phyloP scores from a whole-genome alignment of 2,888 invertebrate genomes.

The Drosophila paramelanica region DNA sequence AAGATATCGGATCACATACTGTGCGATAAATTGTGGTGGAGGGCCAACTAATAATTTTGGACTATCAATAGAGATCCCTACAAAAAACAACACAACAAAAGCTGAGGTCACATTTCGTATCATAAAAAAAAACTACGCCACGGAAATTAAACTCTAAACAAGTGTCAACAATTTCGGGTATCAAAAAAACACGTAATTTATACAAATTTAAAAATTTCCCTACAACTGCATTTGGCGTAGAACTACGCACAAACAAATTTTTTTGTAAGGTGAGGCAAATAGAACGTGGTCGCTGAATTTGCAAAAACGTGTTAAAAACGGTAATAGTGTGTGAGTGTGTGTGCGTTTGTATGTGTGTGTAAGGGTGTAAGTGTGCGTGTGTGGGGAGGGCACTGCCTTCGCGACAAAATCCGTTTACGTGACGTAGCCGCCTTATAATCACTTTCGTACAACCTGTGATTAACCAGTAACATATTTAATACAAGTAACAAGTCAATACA shows the following conservation, averaged over 20 bases:
- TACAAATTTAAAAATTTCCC: conserved; percentile 25
- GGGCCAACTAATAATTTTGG: background rate
- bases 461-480: background rate
- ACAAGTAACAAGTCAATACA: too few species aligned
- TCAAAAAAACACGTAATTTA: conserved; percentile 19
- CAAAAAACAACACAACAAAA: conserved; percentile 36
- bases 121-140: conserved; percentile 30
- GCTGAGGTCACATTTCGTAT: conserved; percentile 29
- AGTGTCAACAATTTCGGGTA: conserved; percentile 66
- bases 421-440: background rate
- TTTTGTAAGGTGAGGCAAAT: conserved; percentile 69
- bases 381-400: conserved; percentile 5
- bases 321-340: background rate
- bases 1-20: background rate
- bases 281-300: conserved; percentile 57
- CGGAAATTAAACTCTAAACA: conserved; percentile 33
- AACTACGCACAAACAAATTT: conserved; percentile 30
- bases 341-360: background rate
- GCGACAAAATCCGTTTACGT: conserved; percentile 20
- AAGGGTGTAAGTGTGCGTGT: background rate
- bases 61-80: background rate
- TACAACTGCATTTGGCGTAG: conserved; percentile 16
- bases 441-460: background rate
- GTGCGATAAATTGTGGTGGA: conserved; percentile 2
- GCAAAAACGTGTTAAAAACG: conserved; percentile 35